Conservation (phyloP, 2,113 vertebrate genomes). For the Brachionichthys hirsutus region DNA sequence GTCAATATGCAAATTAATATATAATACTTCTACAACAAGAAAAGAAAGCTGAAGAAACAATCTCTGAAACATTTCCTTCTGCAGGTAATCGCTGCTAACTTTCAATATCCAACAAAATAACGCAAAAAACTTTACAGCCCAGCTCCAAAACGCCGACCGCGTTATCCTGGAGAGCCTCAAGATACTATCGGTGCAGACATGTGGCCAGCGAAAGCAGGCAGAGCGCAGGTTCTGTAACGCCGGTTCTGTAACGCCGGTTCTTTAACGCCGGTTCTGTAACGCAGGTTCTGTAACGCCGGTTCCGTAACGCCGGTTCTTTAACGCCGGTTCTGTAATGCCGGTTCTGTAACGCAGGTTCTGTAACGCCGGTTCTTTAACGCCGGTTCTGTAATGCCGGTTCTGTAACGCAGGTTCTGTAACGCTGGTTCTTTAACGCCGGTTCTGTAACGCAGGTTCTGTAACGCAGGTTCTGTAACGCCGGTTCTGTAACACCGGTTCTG, state of each 20-base stretch:
- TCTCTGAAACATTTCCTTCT: neutral
- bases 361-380: slow-evolving; percentile 48
- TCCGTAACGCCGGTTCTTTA: too few species aligned
- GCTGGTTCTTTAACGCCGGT: too few species aligned
- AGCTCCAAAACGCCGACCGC: slow-evolving; percentile 1
- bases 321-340: slow-evolving; percentile 48
- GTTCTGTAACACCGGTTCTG: slow-evolving; percentile 48
- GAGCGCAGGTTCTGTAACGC: slow-evolving; percentile 50
- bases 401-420: slow-evolving; percentile 47
- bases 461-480: slow-evolving; percentile 46
- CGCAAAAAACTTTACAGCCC: neutral
- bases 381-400: slow-evolving; percentile 46
- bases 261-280: slow-evolving; percentile 47
- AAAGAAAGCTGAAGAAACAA: slow-evolving; percentile 1
- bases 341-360: slow-evolving; percentile 42
- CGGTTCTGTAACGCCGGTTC: slow-evolving; percentile 41
- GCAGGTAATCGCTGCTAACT: neutral
- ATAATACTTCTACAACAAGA: neutral
- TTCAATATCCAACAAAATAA: slow-evolving; percentile 1
- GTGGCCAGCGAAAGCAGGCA: slow-evolving; percentile 6
- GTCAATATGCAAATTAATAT: slow-evolving; percentile 14
- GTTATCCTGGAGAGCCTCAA: neutral
- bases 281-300: slow-evolving; percentile 47
- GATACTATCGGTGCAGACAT: slow-evolving; percentile 15
- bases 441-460: slow-evolving; percentile 45